A percentile compares a stretch with the other conserved stretches of the same genome.
These are phyloP conservation scores for Anolis carolinensis DNA, from an alignment of 2,113 vertebrate genomes.

Conservation along the genomic window DNA sequence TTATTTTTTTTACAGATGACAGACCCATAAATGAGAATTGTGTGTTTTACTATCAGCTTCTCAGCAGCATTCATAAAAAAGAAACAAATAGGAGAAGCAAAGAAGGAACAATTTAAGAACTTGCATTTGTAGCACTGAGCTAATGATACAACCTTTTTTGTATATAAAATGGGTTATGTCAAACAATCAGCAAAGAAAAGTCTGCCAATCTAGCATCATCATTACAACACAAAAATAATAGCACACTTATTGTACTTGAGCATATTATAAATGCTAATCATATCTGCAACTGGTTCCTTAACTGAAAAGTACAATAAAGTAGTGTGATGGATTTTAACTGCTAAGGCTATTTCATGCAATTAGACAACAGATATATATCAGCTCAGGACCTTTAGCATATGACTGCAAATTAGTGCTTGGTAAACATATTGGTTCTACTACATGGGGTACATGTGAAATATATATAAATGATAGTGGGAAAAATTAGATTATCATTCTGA, in stretches of 20 bases:
- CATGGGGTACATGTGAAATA: neutral
- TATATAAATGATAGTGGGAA: neutral
- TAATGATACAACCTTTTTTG: neutral
- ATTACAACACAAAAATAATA: neutral
- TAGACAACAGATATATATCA: neutral
- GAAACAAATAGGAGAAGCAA: neutral
- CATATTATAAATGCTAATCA: neutral
- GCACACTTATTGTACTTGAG: neutral
- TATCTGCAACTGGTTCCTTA: accelerated
- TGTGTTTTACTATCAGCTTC: accelerated
- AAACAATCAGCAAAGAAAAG: neutral
- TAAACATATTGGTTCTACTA: neutral
- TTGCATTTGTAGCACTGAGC: neutral
- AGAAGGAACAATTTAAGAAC: neutral
- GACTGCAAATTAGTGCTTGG: neutral
- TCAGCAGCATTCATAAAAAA: neutral
- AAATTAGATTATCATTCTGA: neutral
- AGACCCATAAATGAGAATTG: neutral
- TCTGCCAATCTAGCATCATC: neutral
- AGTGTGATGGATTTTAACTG: neutral
- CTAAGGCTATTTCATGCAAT: neutral
- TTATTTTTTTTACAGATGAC: neutral
- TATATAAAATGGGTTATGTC: conserved; percentile 8
- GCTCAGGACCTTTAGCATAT: neutral
- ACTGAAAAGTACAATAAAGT: neutral